Percentiles rank a stretch among this genome's conserved stretches.
phyloP scores from a whole-genome alignment of 2,113 vertebrate genomes.

The Perca schrenkii region DNA sequence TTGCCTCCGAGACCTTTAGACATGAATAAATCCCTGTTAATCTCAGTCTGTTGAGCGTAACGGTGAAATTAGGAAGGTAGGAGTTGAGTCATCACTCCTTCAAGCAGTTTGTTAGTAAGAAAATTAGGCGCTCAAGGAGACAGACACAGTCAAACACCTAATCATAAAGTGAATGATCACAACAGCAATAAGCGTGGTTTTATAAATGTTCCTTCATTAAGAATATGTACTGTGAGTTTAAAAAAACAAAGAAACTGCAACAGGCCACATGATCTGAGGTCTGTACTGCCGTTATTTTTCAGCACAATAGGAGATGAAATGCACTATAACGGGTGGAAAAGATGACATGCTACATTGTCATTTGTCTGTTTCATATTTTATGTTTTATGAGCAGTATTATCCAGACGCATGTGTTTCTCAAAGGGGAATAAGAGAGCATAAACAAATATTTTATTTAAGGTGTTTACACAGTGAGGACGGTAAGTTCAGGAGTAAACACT shows the following conservation, averaged over 20 bases:
- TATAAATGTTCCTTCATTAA: slow-evolving; percentile 27
- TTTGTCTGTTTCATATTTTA: background rate
- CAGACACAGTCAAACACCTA: slow-evolving; percentile 37
- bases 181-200: slow-evolving; percentile 38
- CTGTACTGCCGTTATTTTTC: slow-evolving; percentile 62
- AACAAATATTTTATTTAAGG: background rate
- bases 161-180: slow-evolving; percentile 45
- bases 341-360: background rate
- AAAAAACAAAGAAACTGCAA: background rate
- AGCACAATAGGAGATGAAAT: background rate
- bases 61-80: background rate
- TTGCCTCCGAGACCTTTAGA: slow-evolving; percentile 3
- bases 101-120: slow-evolving; percentile 36
- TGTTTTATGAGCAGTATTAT: background rate
- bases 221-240: slow-evolving; percentile 10
- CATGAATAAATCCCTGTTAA: background rate
- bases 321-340: background rate
- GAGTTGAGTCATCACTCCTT: slow-evolving; percentile 51
- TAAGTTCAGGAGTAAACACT: background rate
- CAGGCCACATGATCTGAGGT: slow-evolving; percentile 5
- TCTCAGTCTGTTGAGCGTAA: background rate
- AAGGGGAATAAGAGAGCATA: background rate
- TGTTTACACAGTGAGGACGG: background rate
- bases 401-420: background rate
- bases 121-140: slow-evolving; percentile 32